Percentiles rank a stretch among this genome's conserved stretches.
phyloP scores from a whole-genome alignment of 1,140 invertebrate species.

The Delia radicum region DNA sequence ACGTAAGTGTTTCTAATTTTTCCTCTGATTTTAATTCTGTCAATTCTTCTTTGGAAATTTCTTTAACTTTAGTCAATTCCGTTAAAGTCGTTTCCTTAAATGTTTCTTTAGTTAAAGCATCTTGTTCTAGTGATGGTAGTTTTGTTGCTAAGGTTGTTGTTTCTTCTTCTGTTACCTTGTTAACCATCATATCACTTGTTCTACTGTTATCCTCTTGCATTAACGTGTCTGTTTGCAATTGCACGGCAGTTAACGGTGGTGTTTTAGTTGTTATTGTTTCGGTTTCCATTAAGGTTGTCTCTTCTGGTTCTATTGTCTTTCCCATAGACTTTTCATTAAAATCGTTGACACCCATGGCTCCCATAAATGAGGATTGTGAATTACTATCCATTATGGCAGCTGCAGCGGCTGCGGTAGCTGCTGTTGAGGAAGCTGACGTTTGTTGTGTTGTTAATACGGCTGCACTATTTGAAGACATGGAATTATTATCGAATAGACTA shows the following conservation, averaged over 20 bases:
- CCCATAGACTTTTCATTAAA: neutral
- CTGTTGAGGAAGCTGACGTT: constrained; percentile 1
- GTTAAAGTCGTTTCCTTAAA: neutral
- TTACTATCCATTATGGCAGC: constrained; percentile 49
- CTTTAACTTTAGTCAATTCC: too few species aligned
- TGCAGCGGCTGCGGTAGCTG: constrained; percentile 40
- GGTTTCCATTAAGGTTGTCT: neutral
- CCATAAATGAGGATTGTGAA: constrained; percentile 42
- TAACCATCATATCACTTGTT: neutral
- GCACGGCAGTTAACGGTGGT: too few species aligned
- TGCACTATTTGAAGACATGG: constrained; percentile 49
- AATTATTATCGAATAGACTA: constrained; percentile 49
- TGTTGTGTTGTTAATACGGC: constrained; percentile 40
- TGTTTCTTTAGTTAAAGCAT: neutral
- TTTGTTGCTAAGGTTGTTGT: neutral
- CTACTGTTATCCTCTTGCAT: neutral
- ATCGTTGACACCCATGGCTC: neutral
- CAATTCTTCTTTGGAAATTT: neutral
- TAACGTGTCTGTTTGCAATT: neutral
- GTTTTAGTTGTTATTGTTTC: neutral
- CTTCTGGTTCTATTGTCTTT: neutral
- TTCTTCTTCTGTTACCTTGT: neutral
- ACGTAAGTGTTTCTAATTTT: neutral
- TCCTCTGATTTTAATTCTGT: neutral
- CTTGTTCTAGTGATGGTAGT: neutral